These are phyloP conservation scores for Drosophila affinis DNA, from an alignment of 2,888 invertebrate species.

Conservation along the genomic window DNA sequence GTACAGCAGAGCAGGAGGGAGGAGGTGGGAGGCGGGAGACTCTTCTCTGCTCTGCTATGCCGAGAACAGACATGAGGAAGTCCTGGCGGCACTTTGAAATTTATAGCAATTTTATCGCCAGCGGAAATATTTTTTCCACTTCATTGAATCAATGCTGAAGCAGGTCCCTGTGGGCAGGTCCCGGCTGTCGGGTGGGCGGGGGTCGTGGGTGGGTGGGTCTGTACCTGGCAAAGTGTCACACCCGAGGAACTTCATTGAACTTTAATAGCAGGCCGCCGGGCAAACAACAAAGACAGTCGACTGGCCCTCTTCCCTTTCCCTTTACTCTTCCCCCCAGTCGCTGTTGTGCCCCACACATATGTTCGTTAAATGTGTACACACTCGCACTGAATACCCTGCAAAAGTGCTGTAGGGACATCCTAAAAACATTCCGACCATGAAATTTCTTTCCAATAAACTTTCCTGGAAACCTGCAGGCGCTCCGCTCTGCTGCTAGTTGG, in stretches of 20 bases:
- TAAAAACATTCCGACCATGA: not conserved
- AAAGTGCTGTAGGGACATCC: not conserved
- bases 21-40: conserved; percentile 12
- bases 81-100: conserved; percentile 61
- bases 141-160: conserved; percentile 56
- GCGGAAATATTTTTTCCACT: conserved; percentile 73
- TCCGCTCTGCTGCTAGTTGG: not conserved
- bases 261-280: conserved; percentile 63
- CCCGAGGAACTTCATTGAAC: conserved; percentile 71
- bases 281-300: conserved; percentile 43
- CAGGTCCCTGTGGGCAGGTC: conserved; percentile 1
- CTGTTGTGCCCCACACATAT: conserved; percentile 37
- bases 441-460: not conserved
- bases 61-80: conserved; percentile 34
- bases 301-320: conserved; percentile 39
- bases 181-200: not conserved
- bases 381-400: not conserved
- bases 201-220: conserved; percentile 4
- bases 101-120: conserved; percentile 70
- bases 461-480: not conserved
- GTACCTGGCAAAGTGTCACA: conserved; percentile 55
- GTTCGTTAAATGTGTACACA: conserved; percentile 3
- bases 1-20: not conserved
- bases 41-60: not conserved
- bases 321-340: conserved; percentile 14